Evolutionary conservation across 2,797 vertebrate species (phyloP).

Genomic region (Artibeus lituratus): DNA sequence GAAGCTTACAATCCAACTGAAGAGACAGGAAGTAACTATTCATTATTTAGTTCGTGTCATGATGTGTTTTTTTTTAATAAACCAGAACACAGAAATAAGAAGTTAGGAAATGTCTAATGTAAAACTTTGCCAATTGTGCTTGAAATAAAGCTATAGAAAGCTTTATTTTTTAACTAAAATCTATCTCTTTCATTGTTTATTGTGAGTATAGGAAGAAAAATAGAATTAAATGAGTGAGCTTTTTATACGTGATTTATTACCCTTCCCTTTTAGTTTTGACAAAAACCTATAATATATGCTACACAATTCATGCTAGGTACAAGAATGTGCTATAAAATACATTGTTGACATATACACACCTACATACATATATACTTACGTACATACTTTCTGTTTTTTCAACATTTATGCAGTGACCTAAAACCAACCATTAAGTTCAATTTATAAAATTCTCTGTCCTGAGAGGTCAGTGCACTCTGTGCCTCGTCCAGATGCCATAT

Average conservation of each 20-base stretch:
- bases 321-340: slow-evolving; percentile 20
- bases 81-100: slow-evolving; percentile 8
- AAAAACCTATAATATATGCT: slow-evolving; percentile 39
- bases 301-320: background rate
- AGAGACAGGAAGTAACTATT: slow-evolving; percentile 42
- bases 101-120: background rate
- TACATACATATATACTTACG: background rate
- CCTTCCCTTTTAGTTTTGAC: slow-evolving; percentile 38
- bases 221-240: slow-evolving; percentile 29
- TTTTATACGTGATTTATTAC: slow-evolving; percentile 49
- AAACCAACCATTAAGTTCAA: slow-evolving; percentile 44
- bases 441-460: slow-evolving; percentile 45
- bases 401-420: background rate
- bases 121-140: slow-evolving; percentile 17
- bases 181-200: slow-evolving; percentile 34
- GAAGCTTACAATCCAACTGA: slow-evolving; percentile 29
- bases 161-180: slow-evolving; percentile 22
- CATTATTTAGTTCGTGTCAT: background rate
- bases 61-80: slow-evolving; percentile 22
- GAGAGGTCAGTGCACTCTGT: background rate
- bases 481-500: background rate
- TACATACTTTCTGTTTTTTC: slow-evolving; percentile 20
- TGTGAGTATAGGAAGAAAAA: slow-evolving; percentile 17
- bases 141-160: slow-evolving; percentile 21
- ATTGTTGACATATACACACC: background rate